Evolutionary conservation across 2,113 vertebrate species (phyloP).

Genomic region (Ceratotherium simum): DNA sequence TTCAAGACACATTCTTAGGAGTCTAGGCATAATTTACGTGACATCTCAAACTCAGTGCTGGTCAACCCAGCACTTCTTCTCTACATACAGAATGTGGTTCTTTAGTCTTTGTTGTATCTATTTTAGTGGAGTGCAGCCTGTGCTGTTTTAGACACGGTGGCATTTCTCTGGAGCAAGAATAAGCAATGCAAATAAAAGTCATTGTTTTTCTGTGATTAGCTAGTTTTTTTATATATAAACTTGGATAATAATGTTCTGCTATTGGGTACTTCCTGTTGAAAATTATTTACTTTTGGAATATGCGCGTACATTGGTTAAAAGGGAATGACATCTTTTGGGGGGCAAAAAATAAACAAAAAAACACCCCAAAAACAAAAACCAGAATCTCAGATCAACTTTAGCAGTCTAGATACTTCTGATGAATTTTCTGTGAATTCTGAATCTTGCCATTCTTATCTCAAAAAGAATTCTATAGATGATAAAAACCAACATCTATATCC

Average conservation of each 20-base stretch:
- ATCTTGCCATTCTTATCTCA: neutral
- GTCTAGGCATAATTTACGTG: neutral
- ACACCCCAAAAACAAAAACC: neutral
- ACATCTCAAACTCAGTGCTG: neutral
- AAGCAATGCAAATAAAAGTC: neutral
- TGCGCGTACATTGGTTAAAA: neutral
- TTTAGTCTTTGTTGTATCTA: neutral
- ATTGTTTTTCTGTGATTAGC: neutral
- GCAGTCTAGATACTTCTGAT: neutral
- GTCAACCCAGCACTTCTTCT: fast-evolving
- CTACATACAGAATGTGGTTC: neutral
- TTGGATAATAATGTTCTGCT: neutral
- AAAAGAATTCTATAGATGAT: neutral
- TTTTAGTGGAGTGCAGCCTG: fast-evolving
- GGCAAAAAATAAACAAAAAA: neutral
- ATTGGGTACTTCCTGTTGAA: neutral
- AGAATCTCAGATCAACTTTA: neutral
- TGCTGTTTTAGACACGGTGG: neutral
- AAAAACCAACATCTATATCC: neutral
- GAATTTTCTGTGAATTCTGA: neutral
- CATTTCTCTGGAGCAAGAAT: neutral
- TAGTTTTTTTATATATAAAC: fast-evolving
- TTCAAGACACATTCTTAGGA: neutral
- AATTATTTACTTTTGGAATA: neutral
- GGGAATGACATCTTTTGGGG: neutral